A percentile compares a stretch with the other conserved stretches of the same genome.
Evolutionary conservation across 1,140 invertebrate species (phyloP).

Genomic region (Drosophila repleta): DNA sequence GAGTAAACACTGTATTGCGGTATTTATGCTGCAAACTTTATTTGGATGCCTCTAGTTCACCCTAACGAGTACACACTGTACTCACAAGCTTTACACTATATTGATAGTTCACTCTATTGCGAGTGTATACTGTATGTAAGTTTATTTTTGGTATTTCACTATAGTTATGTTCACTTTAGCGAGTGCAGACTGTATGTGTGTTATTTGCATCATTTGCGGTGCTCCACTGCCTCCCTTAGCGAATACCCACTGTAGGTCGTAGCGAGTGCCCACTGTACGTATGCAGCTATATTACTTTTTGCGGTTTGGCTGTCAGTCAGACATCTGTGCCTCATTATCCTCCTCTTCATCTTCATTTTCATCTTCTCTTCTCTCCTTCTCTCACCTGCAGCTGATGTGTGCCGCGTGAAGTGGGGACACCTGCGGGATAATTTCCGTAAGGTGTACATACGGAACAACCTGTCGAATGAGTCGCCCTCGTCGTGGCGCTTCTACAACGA

Average conservation of each 20-base stretch:
- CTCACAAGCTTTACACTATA: no score
- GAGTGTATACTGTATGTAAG: background rate
- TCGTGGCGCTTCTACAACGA: constrained; percentile 80
- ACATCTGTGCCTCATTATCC: constrained; percentile 1
- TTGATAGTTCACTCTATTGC: background rate
- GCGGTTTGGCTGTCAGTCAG: constrained; percentile 20
- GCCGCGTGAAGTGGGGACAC: constrained; percentile 77
- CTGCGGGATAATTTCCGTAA: constrained; percentile 77
- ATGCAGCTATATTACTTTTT: constrained; percentile 17
- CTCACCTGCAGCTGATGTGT: constrained; percentile 61
- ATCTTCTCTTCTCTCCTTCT: background rate
- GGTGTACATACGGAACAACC: constrained; percentile 75
- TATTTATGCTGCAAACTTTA: no score
- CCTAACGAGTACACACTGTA: no score
- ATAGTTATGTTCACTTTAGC: background rate
- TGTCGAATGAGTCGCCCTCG: constrained; percentile 72
- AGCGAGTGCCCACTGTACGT: background rate
- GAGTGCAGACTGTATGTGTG: background rate
- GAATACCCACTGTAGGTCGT: background rate
- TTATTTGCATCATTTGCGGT: constrained; percentile 19
- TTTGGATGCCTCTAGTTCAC: no score
- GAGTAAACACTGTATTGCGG: no score
- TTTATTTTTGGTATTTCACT: no score
- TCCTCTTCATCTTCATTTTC: background rate
- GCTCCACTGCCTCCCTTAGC: background rate